Conservation (phyloP, 2,888 invertebrate species). For the Eristalinus aeneus region DNA sequence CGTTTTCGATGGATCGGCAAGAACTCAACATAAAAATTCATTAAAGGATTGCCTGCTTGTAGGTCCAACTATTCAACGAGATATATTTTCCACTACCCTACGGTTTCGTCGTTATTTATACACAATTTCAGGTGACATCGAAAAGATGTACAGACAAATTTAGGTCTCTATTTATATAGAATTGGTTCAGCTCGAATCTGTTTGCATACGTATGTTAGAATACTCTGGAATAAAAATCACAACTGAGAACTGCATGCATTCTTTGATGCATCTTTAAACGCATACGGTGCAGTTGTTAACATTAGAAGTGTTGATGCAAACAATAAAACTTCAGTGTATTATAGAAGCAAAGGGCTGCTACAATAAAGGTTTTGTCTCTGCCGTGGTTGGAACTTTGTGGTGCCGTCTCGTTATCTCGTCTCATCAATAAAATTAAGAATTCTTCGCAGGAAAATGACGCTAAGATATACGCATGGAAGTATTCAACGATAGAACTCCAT, state of each 20-base stretch:
- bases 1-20: conserved; percentile 5
- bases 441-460: conserved; percentile 9
- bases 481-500: too few relatives aligned
- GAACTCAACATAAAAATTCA: background rate
- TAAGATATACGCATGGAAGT: too few relatives aligned
- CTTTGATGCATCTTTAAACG: conserved; percentile 56
- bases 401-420: conserved; percentile 34
- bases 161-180: conserved; percentile 20
- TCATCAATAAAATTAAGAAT: conserved; percentile 16
- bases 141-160: conserved; percentile 63
- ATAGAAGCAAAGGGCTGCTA: conserved; percentile 39
- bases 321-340: too few relatives aligned
- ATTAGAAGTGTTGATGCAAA: background rate
- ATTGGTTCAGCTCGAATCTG: background rate
- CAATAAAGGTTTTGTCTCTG: conserved; percentile 41
- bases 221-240: conserved; percentile 5
- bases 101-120: conserved; percentile 39
- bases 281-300: conserved; percentile 43
- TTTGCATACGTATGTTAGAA: conserved; percentile 5
- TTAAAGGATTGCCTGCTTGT: conserved; percentile 48
- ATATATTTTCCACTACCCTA: conserved; percentile 35
- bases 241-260: conserved; percentile 49
- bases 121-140: conserved; percentile 52
- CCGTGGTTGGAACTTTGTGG: conserved; percentile 47
- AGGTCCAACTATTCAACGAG: conserved; percentile 42